Base-by-base conservation (phyloP, 2,888 invertebrate genomes). In the Lithophane leautieri region DNA sequence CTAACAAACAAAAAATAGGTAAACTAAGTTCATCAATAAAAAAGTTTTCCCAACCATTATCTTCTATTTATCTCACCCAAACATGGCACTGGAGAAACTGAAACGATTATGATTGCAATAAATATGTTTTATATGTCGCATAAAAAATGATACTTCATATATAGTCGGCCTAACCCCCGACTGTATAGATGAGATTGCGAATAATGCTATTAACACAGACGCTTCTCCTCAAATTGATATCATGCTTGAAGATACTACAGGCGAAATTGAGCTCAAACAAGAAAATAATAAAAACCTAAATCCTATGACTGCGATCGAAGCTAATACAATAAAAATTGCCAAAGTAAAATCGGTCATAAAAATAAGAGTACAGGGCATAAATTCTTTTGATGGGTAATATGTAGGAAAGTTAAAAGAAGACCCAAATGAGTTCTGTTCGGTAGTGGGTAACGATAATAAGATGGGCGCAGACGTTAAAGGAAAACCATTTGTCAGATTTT, bases 201-300 rank as follows among this genome's bases (percentile, higher is more conserved):
- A 95, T 96, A 96, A 96, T 96, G 95, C 96, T 96, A 96, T 96
- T 96, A 96, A 95, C 96, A 96, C 96, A 96, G 96, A 96, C 96
- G 96, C 96, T 96, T 95, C 95, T 96, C 94, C 95, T 96, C 96
- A 96, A 96, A 96, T 96, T 96, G 96, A 96, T 96, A 96, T 95
- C 96, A 94, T 93, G 91, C 93, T 92, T 87, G 83, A 83, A 62
- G 72, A 79, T 54, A 66, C 42, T 79, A 28, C 88, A 90, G 66
- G 70, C 86, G 40, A 95, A 93, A 90, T 78, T 91, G 88, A 91
- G 90, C 93, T 85, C 84, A 86, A 90, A 79, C 0, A 0, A 0
- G 2, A 65, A 16, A n/a, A 8, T 0, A 74, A 86, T 90, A 94
- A 88, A 88, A 90, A 73, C 81, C 81, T 90, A 84, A 89, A 85